Base-by-base conservation (phyloP, 2,888 invertebrate genomes). In the Nemoura dubitans region DNA sequence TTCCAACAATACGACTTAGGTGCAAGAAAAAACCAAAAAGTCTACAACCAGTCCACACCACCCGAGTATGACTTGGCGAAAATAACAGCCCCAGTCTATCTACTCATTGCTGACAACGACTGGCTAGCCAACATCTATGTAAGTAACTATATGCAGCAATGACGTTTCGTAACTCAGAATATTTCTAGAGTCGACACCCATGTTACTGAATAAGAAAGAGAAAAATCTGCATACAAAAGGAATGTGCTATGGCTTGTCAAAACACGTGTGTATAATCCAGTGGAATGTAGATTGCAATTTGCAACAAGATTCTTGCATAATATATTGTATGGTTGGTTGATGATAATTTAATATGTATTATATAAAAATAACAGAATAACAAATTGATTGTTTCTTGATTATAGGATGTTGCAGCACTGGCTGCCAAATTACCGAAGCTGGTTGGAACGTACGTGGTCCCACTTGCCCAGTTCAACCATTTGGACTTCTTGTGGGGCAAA, bases 401-500 rank as follows among this genome's bases (percentile, higher is more conserved):
- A n/a, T 25, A 86, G 86, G 86, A 86, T 28, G 82, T 86, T 28
- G 27, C 25, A 21, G 82, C 59, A 27, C 16, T 86, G 59, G 82
- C 28, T 21, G 76, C 21, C 1, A 27, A 81, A 25, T 43, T 86
- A 16, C 42, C 7, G 14, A 43, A 81, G 10, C 21, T 82, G 28
- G 26, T 81, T 10, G 86, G 86, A 7, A 81, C n/a, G 1, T 81
- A 43, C 30, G 30, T 43, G 5, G 92, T 96, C 10, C 92, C 93
- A 0, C 91, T 93, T 89, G 89, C 91, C 0, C 91, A 91, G 6
- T 96, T 95, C 89, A 95, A 94, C 90, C 96, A 96, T 90, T 90
- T 95, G 88, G 96, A 96, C 90, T 96, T 95, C 90, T 91, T 95
- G 88, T 95, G 94, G 94, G 95, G 93, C 21, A 93, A 93, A 16